Evolutionary conservation across 2,888 invertebrate species (phyloP).

Genomic region (Noctuana brunneofusca): DNA sequence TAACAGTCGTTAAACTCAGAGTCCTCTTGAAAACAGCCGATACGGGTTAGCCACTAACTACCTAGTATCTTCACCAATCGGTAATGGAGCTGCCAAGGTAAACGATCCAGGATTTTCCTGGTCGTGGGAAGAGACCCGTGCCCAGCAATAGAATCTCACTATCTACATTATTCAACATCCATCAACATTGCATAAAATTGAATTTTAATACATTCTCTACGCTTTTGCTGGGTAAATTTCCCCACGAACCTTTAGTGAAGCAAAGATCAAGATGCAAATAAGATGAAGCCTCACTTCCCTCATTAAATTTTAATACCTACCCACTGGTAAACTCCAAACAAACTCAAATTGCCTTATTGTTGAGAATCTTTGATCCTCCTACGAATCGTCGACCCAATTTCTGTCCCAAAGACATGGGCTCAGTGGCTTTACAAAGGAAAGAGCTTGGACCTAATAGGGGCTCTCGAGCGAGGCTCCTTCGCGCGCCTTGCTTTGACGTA

Average conservation of each 20-base stretch:
- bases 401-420: conserved; percentile 74
- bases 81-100: no score
- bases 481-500: conserved; percentile 61
- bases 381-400: conserved; percentile 69
- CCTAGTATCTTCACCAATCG: no score
- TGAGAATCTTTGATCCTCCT: conserved; percentile 63
- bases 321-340: conserved; percentile 5
- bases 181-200: no score
- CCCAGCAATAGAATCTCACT: no score
- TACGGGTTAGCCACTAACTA: no score
- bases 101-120: no score
- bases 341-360: conserved; percentile 30
- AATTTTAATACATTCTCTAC: no score
- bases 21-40: no score
- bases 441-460: conserved; percentile 75
- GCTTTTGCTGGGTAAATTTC: neutral
- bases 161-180: no score
- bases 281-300: neutral
- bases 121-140: no score
- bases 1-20: no score
- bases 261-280: neutral
- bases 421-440: conserved; percentile 66
- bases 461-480: conserved; percentile 60
- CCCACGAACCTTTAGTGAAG: neutral
- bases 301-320: neutral